Evolutionary conservation across 2,113 vertebrate genomes (phyloP).

Genomic region (Tylochromis polylepis): DNA sequence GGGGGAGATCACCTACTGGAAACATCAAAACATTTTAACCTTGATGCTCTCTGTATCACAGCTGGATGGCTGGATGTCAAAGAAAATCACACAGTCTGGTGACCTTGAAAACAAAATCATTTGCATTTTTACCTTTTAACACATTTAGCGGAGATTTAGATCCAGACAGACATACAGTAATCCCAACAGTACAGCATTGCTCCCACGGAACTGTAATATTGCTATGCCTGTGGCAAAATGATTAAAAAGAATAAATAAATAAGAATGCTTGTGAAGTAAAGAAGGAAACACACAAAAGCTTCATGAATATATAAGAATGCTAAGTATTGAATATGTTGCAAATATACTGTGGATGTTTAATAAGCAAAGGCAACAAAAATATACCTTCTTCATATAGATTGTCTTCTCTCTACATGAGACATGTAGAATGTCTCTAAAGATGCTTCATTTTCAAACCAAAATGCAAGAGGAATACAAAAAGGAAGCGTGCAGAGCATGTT

Average conservation of each 20-base stretch:
- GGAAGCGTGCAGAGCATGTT: slow-evolving; percentile 47
- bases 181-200: background rate
- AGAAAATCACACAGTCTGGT: background rate
- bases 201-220: background rate
- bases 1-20: slow-evolving; percentile 47
- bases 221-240: background rate
- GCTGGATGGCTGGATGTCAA: slow-evolving; percentile 8
- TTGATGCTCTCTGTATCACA: slow-evolving; percentile 39
- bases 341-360: background rate
- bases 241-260: slow-evolving; percentile 1
- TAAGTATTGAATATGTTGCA: background rate
- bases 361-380: background rate
- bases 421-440: slow-evolving; percentile 19
- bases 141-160: background rate
- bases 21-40: slow-evolving; percentile 62
- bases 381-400: background rate
- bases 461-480: slow-evolving; percentile 46
- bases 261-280: background rate
- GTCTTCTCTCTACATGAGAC: background rate
- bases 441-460: slow-evolving; percentile 31
- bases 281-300: background rate
- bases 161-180: background rate
- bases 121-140: background rate
- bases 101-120: slow-evolving; percentile 37
- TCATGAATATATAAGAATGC: background rate